Conservation (phyloP, 2,113 vertebrate genomes). For the Seriola dumerili region DNA sequence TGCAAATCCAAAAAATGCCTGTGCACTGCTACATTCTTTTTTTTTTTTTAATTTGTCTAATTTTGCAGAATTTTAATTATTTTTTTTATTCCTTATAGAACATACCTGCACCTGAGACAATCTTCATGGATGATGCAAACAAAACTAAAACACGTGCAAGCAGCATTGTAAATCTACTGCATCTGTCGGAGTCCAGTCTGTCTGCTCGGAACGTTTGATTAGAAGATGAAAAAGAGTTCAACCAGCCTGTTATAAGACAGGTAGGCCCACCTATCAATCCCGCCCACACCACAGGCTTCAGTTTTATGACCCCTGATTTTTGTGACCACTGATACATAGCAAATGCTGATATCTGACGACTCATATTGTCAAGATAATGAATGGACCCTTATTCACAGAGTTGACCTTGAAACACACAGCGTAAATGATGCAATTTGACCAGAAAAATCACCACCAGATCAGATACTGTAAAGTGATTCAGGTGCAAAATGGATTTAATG, state of each 20-base stretch:
- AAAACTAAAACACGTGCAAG: slow-evolving; percentile 31
- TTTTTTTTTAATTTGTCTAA: no score
- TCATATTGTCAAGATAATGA: slow-evolving; percentile 6
- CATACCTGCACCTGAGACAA: slow-evolving; percentile 56
- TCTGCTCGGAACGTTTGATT: not conserved
- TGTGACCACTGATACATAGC: not conserved
- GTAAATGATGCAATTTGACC: not conserved
- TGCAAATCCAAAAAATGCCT: not conserved
- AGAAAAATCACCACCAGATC: not conserved
- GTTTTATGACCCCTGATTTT: slow-evolving; percentile 40
- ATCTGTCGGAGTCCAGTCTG: no score
- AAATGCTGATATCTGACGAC: not conserved
- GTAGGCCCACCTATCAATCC: slow-evolving; percentile 1
- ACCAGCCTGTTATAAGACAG: slow-evolving; percentile 3
- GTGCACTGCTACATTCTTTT: no score
- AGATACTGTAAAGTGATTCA: not conserved
- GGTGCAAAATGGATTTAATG: not conserved
- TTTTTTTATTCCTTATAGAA: not conserved
- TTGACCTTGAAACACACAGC: not conserved
- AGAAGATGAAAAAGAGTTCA: slow-evolving; percentile 9
- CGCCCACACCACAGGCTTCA: not conserved
- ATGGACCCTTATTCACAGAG: not conserved
- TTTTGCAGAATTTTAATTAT: no score
- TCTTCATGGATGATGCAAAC: slow-evolving; percentile 14
- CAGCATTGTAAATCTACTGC: slow-evolving; percentile 31